A percentile compares a stretch with the other conserved stretches of the same genome.
Evolutionary conservation across 2,888 invertebrate genomes (phyloP).

Genomic region (Tetragonisca angustula): DNA sequence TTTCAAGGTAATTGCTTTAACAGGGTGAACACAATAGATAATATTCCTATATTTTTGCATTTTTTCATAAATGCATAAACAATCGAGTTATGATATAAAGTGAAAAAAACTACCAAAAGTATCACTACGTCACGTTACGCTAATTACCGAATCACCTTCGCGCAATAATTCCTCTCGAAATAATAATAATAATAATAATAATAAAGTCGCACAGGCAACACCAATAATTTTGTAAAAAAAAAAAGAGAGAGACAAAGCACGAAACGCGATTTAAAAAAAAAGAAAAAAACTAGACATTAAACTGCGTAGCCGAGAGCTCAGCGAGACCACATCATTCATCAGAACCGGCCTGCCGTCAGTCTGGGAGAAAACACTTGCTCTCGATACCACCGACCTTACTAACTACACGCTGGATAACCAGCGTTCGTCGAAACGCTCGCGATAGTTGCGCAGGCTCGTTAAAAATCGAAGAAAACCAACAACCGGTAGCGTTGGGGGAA

Average conservation of each 20-base stretch:
- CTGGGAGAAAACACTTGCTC: conserved; percentile 13
- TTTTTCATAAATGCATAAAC: too few species aligned
- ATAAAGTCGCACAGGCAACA: background rate
- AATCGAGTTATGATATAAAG: too few species aligned
- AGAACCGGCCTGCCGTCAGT: background rate
- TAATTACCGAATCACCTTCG: too few species aligned
- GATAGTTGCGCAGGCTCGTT: background rate
- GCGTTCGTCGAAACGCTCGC: background rate
- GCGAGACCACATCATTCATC: conserved; percentile 17
- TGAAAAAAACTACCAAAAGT: too few species aligned
- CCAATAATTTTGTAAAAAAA: background rate
- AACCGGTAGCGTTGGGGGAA: conserved; percentile 13
- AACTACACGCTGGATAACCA: background rate
- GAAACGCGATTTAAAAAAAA: background rate
- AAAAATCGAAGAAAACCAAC: conserved; percentile 29
- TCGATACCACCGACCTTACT: conserved; percentile 8
- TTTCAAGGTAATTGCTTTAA: too few species aligned
- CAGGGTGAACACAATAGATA: too few species aligned
- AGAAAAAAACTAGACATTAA: background rate
- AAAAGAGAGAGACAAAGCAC: background rate
- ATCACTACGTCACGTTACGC: too few species aligned
- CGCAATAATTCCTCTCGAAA: background rate
- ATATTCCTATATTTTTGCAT: too few species aligned
- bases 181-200: background rate
- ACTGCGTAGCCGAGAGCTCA: too few species aligned